phyloP scores from a whole-genome alignment of 1,140 invertebrate species.

The Stegodyphus mimosarum region DNA sequence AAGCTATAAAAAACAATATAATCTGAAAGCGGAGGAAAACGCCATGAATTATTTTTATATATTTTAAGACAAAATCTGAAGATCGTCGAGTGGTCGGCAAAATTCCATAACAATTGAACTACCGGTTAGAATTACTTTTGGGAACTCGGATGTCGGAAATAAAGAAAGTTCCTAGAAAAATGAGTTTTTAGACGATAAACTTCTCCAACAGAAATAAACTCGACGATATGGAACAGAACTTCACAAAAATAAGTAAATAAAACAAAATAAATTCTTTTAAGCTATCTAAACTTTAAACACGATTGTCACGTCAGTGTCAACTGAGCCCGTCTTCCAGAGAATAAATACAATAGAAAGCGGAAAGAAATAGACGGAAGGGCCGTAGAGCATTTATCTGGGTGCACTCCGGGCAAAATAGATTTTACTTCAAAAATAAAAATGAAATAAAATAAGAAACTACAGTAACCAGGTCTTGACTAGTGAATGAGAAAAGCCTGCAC shows the following conservation, averaged over 20 bases:
- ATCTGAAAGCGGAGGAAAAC: too few species aligned
- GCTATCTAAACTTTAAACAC: constrained; percentile 41
- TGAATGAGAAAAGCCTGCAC: constrained; percentile 14
- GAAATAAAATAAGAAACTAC: constrained; percentile 36
- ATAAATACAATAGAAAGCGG: constrained; percentile 2
- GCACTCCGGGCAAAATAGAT: constrained; percentile 34
- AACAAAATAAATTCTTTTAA: constrained; percentile 18
- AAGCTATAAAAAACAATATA: too few species aligned
- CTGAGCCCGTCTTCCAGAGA: constrained; percentile 11
- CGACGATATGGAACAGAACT: background rate
- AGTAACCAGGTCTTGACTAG: constrained; percentile 6
- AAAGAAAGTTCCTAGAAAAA: constrained; percentile 33
- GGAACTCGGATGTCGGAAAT: background rate
- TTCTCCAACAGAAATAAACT: constrained; percentile 27
- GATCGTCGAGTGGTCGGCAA: too few species aligned
- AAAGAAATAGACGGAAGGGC: constrained; percentile 4
- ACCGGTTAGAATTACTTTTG: too few species aligned
- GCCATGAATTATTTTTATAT: too few species aligned
- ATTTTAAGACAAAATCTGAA: too few species aligned
- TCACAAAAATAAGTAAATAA: background rate
- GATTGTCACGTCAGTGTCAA: constrained; percentile 41
- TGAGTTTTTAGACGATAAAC: constrained; percentile 38
- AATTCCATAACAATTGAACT: too few species aligned
- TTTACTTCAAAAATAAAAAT: constrained; percentile 3
- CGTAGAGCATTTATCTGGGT: constrained; percentile 28